Percentiles rank a stretch among this genome's conserved stretches.
Conservation (phyloP, 2,797 vertebrate genomes). For the Xyrichtys novacula region DNA sequence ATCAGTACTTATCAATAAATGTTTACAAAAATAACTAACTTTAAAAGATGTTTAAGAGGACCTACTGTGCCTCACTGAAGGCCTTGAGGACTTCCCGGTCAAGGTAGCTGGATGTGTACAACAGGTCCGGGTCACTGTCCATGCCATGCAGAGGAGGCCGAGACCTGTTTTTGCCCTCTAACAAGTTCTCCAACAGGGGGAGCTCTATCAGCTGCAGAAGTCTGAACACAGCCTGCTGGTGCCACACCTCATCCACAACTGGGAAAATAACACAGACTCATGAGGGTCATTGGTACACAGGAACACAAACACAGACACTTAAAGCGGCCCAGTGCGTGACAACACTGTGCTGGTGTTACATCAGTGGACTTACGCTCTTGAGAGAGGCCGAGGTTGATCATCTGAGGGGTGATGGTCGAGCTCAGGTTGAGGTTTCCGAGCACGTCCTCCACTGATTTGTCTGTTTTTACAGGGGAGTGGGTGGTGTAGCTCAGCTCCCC, state of each 20-base stretch:
- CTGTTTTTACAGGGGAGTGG: slow-evolving; percentile 82
- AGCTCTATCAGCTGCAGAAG: slow-evolving; percentile 96
- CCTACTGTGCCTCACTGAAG: slow-evolving; percentile 96
- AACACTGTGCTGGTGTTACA: neutral
- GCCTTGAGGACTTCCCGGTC: slow-evolving; percentile 97
- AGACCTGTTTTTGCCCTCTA: slow-evolving; percentile 82
- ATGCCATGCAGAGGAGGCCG: slow-evolving; percentile 75
- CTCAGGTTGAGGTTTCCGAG: slow-evolving; percentile 92
- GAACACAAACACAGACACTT: neutral
- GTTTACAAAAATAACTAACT: too few relatives aligned
- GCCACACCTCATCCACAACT: slow-evolving; percentile 96
- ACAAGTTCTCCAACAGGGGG: slow-evolving; percentile 91
- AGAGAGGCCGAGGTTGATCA: slow-evolving; percentile 88
- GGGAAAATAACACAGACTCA: slow-evolving; percentile 35
- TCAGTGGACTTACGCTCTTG: slow-evolving; percentile 84
- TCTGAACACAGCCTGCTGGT: slow-evolving; percentile 93
- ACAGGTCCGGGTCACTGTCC: slow-evolving; percentile 84
- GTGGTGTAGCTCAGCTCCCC: slow-evolving; percentile 80
- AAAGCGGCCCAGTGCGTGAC: neutral
- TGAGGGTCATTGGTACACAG: neutral
- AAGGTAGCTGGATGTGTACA: slow-evolving; percentile 90
- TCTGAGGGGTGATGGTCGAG: slow-evolving; percentile 84
- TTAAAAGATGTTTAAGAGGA: slow-evolving; percentile 18
- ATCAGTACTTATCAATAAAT: too few relatives aligned
- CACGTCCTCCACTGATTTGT: slow-evolving; percentile 90